These are phyloP conservation scores for Halcyon senegalensis DNA, from an alignment of 2,113 vertebrate genomes.

Conservation along the genomic window DNA sequence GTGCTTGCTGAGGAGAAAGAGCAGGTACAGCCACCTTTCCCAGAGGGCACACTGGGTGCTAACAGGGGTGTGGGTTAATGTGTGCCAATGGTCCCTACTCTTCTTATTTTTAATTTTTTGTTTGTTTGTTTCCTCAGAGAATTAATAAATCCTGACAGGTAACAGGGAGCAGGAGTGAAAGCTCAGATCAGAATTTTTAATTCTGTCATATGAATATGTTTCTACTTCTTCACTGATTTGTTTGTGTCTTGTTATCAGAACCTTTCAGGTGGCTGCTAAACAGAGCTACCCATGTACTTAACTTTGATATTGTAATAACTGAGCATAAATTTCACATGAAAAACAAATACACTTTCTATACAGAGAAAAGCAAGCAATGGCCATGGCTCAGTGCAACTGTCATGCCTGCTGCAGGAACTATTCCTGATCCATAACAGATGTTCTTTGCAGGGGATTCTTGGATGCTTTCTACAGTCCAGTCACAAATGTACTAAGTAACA, in stretches of 20 bases:
- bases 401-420: neutral
- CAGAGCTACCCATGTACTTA: neutral
- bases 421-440: neutral
- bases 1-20: neutral
- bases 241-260: neutral
- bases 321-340: neutral
- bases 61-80: too few relatives aligned
- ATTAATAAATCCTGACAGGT: neutral
- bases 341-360: neutral
- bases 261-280: neutral
- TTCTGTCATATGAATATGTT: neutral
- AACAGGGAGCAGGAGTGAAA: neutral
- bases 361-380: neutral
- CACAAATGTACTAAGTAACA: neutral
- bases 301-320: neutral
- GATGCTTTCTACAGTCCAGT: neutral
- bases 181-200: neutral
- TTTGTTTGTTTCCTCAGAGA: neutral
- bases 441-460: slow-evolving; percentile 16
- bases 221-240: neutral
- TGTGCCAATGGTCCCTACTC: neutral
- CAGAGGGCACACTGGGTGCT: neutral
- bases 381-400: fast-evolving
- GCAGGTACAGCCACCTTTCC: neutral
- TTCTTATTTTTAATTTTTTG: too few relatives aligned